Evolutionary conservation across 2,797 vertebrate species (phyloP).

Genomic region (Danio choprae): DNA sequence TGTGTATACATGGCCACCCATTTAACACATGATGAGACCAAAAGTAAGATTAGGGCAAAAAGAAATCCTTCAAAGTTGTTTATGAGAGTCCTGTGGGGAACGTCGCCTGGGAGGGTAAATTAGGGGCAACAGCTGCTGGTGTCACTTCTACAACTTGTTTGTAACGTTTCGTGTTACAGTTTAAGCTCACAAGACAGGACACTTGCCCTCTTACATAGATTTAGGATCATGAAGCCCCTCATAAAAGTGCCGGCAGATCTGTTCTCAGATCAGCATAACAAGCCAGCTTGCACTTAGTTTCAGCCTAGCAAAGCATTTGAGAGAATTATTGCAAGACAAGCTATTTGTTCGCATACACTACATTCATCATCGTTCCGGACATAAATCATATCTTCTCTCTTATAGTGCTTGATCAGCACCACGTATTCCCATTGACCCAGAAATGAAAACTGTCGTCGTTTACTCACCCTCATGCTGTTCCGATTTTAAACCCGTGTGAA

Average conservation of each 20-base stretch:
- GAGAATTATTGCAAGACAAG: neutral
- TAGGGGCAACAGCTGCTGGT: slow-evolving; percentile 74
- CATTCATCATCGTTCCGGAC: neutral
- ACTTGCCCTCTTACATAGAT: slow-evolving; percentile 21
- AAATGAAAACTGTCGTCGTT: neutral
- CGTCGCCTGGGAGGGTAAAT: slow-evolving; percentile 27
- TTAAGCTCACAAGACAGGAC: slow-evolving; percentile 55
- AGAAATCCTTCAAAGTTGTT: slow-evolving; percentile 16
- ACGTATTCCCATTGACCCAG: neutral
- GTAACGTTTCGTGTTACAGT: slow-evolving; percentile 73
- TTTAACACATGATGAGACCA: slow-evolving; percentile 14
- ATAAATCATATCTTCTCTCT: slow-evolving; percentile 12
- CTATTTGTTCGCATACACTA: slow-evolving; percentile 6
- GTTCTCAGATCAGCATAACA: slow-evolving; percentile 27
- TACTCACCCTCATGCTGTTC: neutral
- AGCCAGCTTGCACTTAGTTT: neutral
- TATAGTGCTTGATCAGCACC: neutral
- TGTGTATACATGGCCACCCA: neutral
- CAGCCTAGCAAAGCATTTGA: neutral
- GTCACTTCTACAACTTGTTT: slow-evolving; percentile 76
- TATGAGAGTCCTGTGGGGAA: slow-evolving; percentile 43
- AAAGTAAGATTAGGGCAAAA: neutral
- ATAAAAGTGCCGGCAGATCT: neutral
- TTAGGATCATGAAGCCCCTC: neutral
- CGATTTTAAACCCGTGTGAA: neutral